Evolutionary conservation across 1,140 invertebrate species (phyloP), one percentile per base, ranked within the genome.

Genomic region (Mactra quadrangularis): DNA sequence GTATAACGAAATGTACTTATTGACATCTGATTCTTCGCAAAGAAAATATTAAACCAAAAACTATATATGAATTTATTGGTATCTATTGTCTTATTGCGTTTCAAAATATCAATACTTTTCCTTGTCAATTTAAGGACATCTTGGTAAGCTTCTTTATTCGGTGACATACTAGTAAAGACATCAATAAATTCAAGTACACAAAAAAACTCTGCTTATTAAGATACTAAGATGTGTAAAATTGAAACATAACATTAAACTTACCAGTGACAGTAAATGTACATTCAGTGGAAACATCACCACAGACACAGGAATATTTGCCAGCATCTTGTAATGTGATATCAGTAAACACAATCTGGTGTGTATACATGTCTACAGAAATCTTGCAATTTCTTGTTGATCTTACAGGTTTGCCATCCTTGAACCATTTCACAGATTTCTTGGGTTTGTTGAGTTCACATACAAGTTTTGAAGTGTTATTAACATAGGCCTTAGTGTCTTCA

Each of bases 381-480:
- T 97, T 96, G 55, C 98, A 94, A 82, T 97, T 97, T 88, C 98
- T 97, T 68, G 84, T 87, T 22, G 86, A 81, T 52, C 74, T 78
- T 3, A 92, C 55, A 74, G 87, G 87, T 93, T 98, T 95, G 41
- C 96, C 96, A 85, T 97, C 96, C 92, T 97, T 97, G 91, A 95
- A 97, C 99, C 99, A 99, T 82, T 85, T 86, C 47, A 86, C 86
- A 33, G 70, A 47, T 59, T 71, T 77, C 50, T 89, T 85, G 27
- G 83, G 83, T 83, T 87, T 85, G 64, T 70, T 82, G 0, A 87
- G 62, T 77, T 85, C 85, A 84, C 87, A 89, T 22, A 81, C 83
- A 31, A 89, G 31, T 33, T 76, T 78, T 9, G 74, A 75, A 3
- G 50, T 60, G 17, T 83, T 84, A 19, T 87, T 83, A 59, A 84